Base-by-base conservation (phyloP, 2,888 invertebrate species). In the Phaonia tiefii region DNA sequence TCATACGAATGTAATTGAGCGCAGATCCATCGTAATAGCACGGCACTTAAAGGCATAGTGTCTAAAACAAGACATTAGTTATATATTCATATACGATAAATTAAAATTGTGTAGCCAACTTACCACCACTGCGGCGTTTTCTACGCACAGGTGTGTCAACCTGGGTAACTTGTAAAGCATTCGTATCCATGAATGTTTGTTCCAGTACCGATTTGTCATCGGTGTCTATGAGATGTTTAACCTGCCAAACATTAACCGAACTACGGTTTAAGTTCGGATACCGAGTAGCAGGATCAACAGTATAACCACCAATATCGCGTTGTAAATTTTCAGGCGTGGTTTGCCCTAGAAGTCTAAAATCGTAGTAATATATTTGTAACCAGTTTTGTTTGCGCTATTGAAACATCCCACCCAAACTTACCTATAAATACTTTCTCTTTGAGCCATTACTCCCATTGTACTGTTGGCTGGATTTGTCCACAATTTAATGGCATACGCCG, bases 321-420 rank as follows among this genome's bases (percentile, higher is more conserved):
- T 96, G 96, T 75, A 99, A 92, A 89, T 99, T 99, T 91, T 98
- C 98, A 0, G 99, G 98, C 0, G 98, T 99, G 0, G 99, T 99
- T 93, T 99, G 99, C 76, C 96, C 97, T 88, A 95, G 88, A 85
- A 92, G 85, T 72, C 89, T 88, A 39, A 1, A 73, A 69, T n/a
- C n/a, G n/a, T n/a, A n/a, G n/a, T n/a, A 58, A 25, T 15, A n/a
- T 46, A 31, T 31, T 31, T 31, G 31, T n/a, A n/a, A n/a, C n/a
- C n/a, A n/a, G n/a, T n/a, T n/a, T n/a, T n/a, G 13, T 54, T 22
- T 17, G 58, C 13, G 65, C 25, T n/a, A 56, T 22, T 67, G 4
- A 31, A 44, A 5, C 5, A 56, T 10, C 51, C 31, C 0, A 22
- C 10, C 49, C 22, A 13, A 42, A 49, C 49, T 46, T 96, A 92